phyloP scores from a whole-genome alignment of 2,888 invertebrate species.

The Mongoloraphidia duomilia region DNA sequence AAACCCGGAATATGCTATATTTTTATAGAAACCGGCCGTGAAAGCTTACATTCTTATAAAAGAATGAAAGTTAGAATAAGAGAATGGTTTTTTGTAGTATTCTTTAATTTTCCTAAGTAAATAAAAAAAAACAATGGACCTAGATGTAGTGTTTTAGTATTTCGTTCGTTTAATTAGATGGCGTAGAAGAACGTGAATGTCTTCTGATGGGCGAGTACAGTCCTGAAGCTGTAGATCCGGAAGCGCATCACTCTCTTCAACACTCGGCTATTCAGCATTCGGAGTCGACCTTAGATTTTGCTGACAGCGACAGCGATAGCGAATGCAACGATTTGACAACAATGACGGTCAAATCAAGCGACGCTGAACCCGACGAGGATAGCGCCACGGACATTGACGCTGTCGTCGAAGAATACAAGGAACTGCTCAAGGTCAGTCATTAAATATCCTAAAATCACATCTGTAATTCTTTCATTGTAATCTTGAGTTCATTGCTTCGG shows the following conservation, averaged over 20 bases:
- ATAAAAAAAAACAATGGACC: no score
- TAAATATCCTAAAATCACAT: neutral
- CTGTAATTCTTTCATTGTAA: no score
- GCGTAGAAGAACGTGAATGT: slow-evolving; percentile 42
- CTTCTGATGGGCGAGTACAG: slow-evolving; percentile 41
- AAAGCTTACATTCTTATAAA: no score
- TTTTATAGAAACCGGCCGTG: no score
- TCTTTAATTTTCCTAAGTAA: no score
- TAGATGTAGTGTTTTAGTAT: no score
- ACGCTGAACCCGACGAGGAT: slow-evolving; percentile 41
- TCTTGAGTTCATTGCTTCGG: no score
- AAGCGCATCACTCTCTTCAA: neutral
- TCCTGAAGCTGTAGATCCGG: slow-evolving; percentile 21
- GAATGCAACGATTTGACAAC: slow-evolving; percentile 22
- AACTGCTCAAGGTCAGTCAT: slow-evolving; percentile 47
- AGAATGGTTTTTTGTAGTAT: no score
- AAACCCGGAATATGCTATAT: no score
- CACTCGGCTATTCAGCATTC: slow-evolving; percentile 11
- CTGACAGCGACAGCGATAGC: slow-evolving; percentile 24
- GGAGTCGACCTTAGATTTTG: slow-evolving; percentile 23
- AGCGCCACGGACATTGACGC: slow-evolving; percentile 66
- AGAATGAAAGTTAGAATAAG: no score
- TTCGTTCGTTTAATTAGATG: slow-evolving; percentile 14
- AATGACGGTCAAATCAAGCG: slow-evolving; percentile 15
- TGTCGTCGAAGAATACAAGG: slow-evolving; percentile 61